phyloP scores from a whole-genome alignment of 37 sponge, comb jelly and placozoan species.

The Tethya wilhelma region DNA sequence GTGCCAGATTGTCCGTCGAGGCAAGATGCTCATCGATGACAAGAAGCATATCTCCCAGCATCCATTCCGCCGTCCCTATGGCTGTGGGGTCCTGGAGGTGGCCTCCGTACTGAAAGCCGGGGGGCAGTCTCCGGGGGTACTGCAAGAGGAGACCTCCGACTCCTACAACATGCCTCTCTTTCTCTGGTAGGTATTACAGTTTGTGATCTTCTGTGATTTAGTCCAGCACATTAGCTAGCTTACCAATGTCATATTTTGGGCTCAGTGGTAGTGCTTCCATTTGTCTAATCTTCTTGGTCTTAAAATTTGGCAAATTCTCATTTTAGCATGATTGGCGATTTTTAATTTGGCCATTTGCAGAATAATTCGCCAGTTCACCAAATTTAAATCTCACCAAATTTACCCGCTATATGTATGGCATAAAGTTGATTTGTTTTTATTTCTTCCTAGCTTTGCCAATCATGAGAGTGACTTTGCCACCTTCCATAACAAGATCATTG shows the following conservation, averaged over 20 bases:
- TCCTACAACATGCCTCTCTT: constrained; percentile 41
- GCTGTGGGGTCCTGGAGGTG: constrained; percentile 46
- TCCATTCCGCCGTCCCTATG: constrained; percentile 68
- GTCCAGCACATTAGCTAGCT: background rate
- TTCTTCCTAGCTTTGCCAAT: constrained; percentile 37
- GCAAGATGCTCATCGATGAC: constrained; percentile 61
- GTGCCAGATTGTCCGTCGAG: constrained; percentile 67
- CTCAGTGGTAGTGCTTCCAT: background rate
- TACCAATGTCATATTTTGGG: background rate
- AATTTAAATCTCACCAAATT: too few relatives aligned
- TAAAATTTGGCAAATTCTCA: too few relatives aligned
- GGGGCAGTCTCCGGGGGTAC: background rate
- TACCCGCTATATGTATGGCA: too few relatives aligned
- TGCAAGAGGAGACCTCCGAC: background rate
- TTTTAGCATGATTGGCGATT: too few relatives aligned
- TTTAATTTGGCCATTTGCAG: too few relatives aligned
- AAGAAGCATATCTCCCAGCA: constrained; percentile 53
- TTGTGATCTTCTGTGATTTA: background rate
- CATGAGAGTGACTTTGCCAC: constrained; percentile 61
- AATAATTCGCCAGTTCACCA: too few relatives aligned
- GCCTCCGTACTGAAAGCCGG: background rate
- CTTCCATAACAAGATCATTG: constrained; percentile 50
- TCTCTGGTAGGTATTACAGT: constrained; percentile 25
- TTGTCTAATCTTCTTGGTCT: too few relatives aligned
- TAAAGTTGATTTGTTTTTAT: background rate